Conservation (phyloP, 2,113 vertebrate genomes). For the Boulengeromyrus knoepffleri region DNA sequence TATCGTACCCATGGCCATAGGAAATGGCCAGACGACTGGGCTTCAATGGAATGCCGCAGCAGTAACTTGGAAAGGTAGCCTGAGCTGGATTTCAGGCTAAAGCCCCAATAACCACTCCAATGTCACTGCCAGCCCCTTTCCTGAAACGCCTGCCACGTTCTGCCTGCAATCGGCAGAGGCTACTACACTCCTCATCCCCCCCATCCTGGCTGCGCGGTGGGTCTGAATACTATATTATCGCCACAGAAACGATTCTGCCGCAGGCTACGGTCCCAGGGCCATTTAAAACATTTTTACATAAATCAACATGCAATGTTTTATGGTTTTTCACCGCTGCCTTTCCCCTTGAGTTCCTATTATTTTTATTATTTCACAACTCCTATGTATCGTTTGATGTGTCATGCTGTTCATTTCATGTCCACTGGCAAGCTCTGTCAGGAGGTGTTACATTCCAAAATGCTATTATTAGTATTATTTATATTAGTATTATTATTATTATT, state of each 20-base stretch:
- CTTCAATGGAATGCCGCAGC: neutral
- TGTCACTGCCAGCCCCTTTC: neutral
- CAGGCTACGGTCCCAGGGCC: neutral
- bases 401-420: neutral
- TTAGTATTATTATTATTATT: neutral
- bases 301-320: neutral
- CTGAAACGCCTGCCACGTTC: too few species aligned
- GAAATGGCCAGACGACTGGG: neutral
- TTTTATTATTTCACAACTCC: neutral
- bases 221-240: neutral
- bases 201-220: neutral
- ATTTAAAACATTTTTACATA: neutral
- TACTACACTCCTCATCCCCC: neutral
- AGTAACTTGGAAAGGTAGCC: neutral
- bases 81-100: neutral
- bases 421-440: neutral
- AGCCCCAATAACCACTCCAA: neutral
- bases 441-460: neutral
- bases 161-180: neutral
- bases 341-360: neutral
- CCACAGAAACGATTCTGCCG: neutral
- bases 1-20: neutral
- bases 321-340: neutral
- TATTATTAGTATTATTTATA: neutral
- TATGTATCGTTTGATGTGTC: neutral